Percentiles rank a stretch among this genome's conserved stretches.
Evolutionary conservation across 2,888 invertebrate species (phyloP).

Genomic region (Ctenicera cuprea): DNA sequence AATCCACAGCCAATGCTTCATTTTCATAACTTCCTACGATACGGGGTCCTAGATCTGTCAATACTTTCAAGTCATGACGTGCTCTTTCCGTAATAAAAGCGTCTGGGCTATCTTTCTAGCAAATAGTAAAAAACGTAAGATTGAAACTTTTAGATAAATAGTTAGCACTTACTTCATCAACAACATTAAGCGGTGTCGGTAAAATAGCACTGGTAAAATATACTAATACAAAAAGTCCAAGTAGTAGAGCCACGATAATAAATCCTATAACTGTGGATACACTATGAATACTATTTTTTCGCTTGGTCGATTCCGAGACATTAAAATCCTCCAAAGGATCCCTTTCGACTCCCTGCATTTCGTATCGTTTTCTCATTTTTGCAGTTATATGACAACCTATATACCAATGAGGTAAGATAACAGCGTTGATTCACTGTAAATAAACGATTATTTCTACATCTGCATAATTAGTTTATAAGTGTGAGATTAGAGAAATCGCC

Average conservation of each 20-base stretch:
- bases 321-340: slow-evolving; percentile 13
- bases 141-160: too few species aligned
- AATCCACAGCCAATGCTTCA: slow-evolving; percentile 82
- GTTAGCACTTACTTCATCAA: slow-evolving; percentile 56
- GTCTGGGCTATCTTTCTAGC: slow-evolving; percentile 68
- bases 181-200: slow-evolving; percentile 49
- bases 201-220: slow-evolving; percentile 42
- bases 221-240: slow-evolving; percentile 48
- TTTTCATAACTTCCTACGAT: slow-evolving; percentile 88
- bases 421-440: too few species aligned
- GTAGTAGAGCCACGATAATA: slow-evolving; percentile 41
- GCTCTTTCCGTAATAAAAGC: slow-evolving; percentile 84
- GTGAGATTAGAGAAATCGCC: not conserved
- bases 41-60: slow-evolving; percentile 82
- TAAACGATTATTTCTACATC: too few species aligned
- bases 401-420: too few species aligned
- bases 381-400: too few species aligned
- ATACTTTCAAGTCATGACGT: slow-evolving; percentile 76
- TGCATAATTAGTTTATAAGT: too few species aligned
- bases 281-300: slow-evolving; percentile 46
- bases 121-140: too few species aligned
- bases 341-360: slow-evolving; percentile 16
- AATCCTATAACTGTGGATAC: slow-evolving; percentile 43
- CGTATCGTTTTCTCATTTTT: slow-evolving; percentile 39
- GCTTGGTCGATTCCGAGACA: slow-evolving; percentile 29